A percentile compares a stretch with the other conserved stretches of the same genome.
These are phyloP conservation scores for Cryptocheilus praepositus DNA, from an alignment of 2,888 invertebrate species.

Conservation along the genomic window DNA sequence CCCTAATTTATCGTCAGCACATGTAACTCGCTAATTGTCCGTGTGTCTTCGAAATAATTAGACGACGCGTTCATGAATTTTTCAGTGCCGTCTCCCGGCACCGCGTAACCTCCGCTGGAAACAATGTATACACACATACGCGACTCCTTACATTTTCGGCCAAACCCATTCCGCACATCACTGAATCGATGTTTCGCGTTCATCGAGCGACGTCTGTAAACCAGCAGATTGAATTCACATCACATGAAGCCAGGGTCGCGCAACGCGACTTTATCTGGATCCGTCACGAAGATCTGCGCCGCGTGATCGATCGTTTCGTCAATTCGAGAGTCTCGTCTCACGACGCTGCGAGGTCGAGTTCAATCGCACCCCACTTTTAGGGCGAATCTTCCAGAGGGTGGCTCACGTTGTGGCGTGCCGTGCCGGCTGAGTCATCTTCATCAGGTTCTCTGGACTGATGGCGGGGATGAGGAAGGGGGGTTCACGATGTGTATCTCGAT, in stretches of 20 bases:
- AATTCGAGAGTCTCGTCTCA: constrained; percentile 19
- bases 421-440: constrained; percentile 64
- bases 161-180: no score
- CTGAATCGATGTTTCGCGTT: no score
- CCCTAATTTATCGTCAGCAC: no score
- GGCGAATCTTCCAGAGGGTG: constrained; percentile 41
- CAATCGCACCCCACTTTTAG: constrained; percentile 15
- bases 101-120: neutral
- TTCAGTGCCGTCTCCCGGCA: no score
- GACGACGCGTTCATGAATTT: no score
- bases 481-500: constrained; percentile 14
- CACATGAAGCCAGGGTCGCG: no score
- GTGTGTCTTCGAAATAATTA: no score
- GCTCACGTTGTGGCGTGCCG: constrained; percentile 9
- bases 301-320: constrained; percentile 35
- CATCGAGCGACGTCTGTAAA: neutral
- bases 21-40: no score
- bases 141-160: no score
- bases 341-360: constrained; percentile 10
- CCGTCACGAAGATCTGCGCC: constrained; percentile 42
- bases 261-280: constrained; percentile 10
- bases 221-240: neutral
- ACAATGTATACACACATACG: neutral
- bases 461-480: constrained; percentile 25
- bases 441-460: constrained; percentile 18